Evolutionary conservation across 2,888 invertebrate genomes (phyloP).

Genomic region (Spicauda simplicius): DNA sequence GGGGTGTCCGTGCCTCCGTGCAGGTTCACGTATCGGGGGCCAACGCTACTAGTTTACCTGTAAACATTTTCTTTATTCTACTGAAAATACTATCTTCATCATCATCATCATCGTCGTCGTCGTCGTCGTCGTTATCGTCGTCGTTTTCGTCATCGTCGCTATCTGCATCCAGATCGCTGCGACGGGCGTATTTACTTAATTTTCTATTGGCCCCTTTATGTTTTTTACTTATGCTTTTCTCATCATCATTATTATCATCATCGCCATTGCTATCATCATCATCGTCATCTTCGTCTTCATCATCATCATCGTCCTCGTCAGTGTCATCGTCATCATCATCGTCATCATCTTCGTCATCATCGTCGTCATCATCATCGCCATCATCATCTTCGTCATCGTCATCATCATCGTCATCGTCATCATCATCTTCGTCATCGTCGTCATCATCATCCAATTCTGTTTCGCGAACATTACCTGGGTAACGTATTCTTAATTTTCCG

Average conservation of each 20-base stretch:
- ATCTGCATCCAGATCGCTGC: conserved; percentile 58
- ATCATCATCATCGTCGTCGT: conserved; percentile 75
- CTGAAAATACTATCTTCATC: conserved; percentile 79
- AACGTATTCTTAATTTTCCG: conserved; percentile 55
- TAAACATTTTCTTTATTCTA: conserved; percentile 81
- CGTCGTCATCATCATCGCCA: conserved; percentile 74
- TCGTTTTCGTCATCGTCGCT: conserved; percentile 59
- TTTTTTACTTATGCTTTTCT: conserved; percentile 69
- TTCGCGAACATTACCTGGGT: conserved; percentile 55
- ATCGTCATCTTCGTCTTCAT: conserved; percentile 45
- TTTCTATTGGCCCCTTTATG: conserved; percentile 38
- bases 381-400: conserved; percentile 62
- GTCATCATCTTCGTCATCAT: conserved; percentile 70
- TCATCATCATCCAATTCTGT: conserved; percentile 74
- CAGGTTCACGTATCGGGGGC: conserved; percentile 68
- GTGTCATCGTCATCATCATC: conserved; percentile 79
- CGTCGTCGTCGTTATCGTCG: conserved; percentile 63
- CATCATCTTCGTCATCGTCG: conserved; percentile 64
- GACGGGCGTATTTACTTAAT: conserved; percentile 37
- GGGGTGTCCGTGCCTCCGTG: conserved; percentile 68
- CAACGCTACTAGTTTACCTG: conserved; percentile 79
- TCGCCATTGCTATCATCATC: conserved; percentile 53
- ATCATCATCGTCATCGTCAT: conserved; percentile 56
- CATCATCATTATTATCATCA: conserved; percentile 69
- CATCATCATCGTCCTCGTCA: conserved; percentile 52